Percentiles rank a stretch among this genome's conserved stretches.
phyloP scores from a whole-genome alignment of 2,888 invertebrate genomes.

The Cephonodes hylas region DNA sequence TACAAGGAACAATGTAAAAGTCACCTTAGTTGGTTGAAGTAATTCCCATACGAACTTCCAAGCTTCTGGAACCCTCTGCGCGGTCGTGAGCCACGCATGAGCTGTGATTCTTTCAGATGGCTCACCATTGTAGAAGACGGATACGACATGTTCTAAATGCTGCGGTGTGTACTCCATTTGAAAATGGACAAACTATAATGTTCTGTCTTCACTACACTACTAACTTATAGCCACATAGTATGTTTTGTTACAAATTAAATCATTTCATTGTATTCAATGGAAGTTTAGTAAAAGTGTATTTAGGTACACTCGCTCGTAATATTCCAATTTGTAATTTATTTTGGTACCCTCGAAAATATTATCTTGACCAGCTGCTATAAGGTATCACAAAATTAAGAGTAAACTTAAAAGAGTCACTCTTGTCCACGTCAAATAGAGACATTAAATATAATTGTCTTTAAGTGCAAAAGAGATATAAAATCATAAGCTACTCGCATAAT shows the following conservation, averaged over 20 bases:
- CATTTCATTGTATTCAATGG: not conserved
- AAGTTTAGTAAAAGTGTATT: not conserved
- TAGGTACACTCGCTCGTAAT: not conserved
- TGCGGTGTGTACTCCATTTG: constrained; percentile 83
- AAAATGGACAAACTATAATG: constrained; percentile 1
- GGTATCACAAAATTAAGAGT: not conserved
- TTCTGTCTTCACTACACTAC: not conserved
- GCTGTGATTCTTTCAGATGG: constrained; percentile 86
- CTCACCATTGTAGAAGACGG: constrained; percentile 83
- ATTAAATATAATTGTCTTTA: not conserved
- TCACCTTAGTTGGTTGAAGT: constrained; percentile 89
- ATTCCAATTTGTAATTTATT: constrained; percentile 8
- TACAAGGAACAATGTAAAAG: not conserved
- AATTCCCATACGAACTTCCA: constrained; percentile 97
- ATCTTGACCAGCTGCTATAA: not conserved
- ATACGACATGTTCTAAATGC: constrained; percentile 85
- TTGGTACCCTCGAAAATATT: not conserved
- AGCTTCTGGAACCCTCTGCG: constrained; percentile 92
- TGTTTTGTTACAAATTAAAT: no score
- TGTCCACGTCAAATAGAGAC: not conserved
- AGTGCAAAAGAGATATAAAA: not conserved
- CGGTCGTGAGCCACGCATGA: constrained; percentile 92
- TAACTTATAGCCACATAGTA: constrained; percentile 2
- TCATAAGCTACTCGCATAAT: not conserved
- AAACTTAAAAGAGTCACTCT: not conserved